phyloP scores from a whole-genome alignment of 2,888 invertebrate genomes.

The Drepana falcataria region DNA sequence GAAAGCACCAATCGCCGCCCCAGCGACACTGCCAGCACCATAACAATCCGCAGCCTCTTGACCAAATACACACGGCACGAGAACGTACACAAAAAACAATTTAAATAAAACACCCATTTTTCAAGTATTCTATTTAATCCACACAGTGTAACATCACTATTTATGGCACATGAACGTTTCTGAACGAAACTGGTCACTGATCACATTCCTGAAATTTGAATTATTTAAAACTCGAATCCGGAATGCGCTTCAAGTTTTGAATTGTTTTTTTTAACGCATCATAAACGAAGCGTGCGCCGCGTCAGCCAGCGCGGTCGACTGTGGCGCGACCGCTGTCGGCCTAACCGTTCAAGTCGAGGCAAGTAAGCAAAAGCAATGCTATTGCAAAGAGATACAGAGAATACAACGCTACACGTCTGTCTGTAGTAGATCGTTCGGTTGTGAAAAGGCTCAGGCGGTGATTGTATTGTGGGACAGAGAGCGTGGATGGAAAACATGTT shows the following conservation, averaged over 20 bases:
- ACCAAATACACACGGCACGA: conserved; percentile 66
- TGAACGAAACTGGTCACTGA: conserved; percentile 31
- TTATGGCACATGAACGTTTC: conserved; percentile 65
- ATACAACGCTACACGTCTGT: background rate
- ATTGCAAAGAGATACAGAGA: no score
- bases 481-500: conserved; percentile 67
- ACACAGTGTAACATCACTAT: conserved; percentile 54
- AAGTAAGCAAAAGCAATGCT: background rate
- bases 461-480: conserved; percentile 69
- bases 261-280: conserved; percentile 26
- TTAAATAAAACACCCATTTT: conserved; percentile 66
- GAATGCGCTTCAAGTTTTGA: conserved; percentile 45
- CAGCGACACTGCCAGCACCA: conserved; percentile 84
- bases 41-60: conserved; percentile 77
- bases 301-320: conserved; percentile 63
- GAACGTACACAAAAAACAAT: conserved; percentile 65
- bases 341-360: background rate
- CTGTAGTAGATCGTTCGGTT: conserved; percentile 18
- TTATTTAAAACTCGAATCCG: conserved; percentile 34
- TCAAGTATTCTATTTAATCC: conserved; percentile 24
- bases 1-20: conserved; percentile 85
- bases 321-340: conserved; percentile 25
- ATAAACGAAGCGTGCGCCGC: conserved; percentile 50
- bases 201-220: conserved; percentile 65
- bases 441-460: conserved; percentile 62